Evolutionary conservation across 92 coral and sea anemone genomes (phyloP).

Genomic region (Porites cylindrica): DNA sequence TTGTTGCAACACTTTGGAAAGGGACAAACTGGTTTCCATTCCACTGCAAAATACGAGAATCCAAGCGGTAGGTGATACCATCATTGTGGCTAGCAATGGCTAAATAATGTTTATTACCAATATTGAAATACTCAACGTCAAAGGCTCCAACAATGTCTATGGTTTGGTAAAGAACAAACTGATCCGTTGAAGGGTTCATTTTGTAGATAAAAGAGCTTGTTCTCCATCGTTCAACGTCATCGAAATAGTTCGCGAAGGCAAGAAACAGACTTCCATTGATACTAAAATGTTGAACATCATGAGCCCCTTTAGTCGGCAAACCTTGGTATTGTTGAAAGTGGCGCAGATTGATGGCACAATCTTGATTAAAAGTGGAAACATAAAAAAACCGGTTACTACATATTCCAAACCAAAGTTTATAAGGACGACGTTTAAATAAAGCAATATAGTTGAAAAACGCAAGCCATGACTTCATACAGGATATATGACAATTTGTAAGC

Average conservation of each 20-base stretch:
- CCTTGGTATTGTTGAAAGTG: neutral
- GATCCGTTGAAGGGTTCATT: neutral
- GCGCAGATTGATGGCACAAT: neutral
- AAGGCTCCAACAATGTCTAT: slow-evolving; percentile 4
- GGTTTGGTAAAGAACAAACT: neutral
- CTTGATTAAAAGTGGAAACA: neutral
- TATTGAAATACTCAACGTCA: slow-evolving; percentile 34
- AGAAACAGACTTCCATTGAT: neutral
- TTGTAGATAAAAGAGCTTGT: slow-evolving; percentile 5
- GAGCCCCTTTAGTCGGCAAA: neutral
- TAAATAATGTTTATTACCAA: slow-evolving; percentile 33
- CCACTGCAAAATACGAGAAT: neutral
- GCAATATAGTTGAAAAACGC: no score
- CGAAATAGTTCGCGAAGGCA: neutral
- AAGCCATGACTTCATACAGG: no score
- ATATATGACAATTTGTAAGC: no score
- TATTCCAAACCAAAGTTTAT: no score
- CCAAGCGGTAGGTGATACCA: neutral
- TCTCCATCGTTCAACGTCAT: neutral
- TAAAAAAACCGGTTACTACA: no score
- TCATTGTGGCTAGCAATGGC: slow-evolving; percentile 9
- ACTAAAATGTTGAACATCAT: neutral
- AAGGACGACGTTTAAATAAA: no score
- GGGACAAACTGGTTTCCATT: neutral
- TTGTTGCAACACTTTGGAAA: neutral